Conservation (phyloP, 2,797 vertebrate species). For the Phrynocephalus forsythii region DNA sequence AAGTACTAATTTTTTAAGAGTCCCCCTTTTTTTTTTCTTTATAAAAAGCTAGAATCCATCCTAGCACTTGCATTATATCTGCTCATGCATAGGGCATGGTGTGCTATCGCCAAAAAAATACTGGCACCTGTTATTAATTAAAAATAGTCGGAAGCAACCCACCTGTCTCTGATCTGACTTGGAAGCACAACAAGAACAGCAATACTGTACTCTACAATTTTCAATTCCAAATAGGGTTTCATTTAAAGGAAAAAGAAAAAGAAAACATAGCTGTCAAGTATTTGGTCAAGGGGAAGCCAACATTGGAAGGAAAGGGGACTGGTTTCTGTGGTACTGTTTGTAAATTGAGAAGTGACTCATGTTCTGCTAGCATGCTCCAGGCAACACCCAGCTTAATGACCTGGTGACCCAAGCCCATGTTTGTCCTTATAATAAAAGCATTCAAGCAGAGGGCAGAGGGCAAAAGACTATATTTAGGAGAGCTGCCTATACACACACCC, state of each 20-base stretch:
- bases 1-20: background rate
- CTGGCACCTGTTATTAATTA: conserved; percentile 16
- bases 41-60: background rate
- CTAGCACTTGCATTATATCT: background rate
- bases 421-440: conserved; percentile 70
- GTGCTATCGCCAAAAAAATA: conserved; percentile 3
- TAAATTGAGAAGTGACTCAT: conserved; percentile 48
- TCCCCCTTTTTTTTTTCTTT: conserved; percentile 5
- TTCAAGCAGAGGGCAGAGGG: conserved; percentile 57
- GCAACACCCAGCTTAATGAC: conserved; percentile 65
- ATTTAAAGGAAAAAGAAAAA: background rate
- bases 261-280: conserved; percentile 12
- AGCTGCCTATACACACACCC: conserved; percentile 46
- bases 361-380: conserved; percentile 38
- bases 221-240: conserved; percentile 21
- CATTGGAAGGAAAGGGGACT: conserved; percentile 19
- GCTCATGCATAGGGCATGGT: background rate
- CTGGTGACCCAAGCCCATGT: conserved; percentile 60
- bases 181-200: conserved; percentile 12
- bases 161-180: background rate
- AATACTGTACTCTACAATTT: conserved; percentile 14
- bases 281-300: conserved; percentile 1
- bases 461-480: conserved; percentile 64
- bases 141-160: conserved; percentile 35
- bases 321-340: conserved; percentile 38